Percentiles rank a stretch among this genome's conserved stretches.
Conservation (phyloP, 92 coral and sea anemone species). For the Parazoanthus swiftii region DNA sequence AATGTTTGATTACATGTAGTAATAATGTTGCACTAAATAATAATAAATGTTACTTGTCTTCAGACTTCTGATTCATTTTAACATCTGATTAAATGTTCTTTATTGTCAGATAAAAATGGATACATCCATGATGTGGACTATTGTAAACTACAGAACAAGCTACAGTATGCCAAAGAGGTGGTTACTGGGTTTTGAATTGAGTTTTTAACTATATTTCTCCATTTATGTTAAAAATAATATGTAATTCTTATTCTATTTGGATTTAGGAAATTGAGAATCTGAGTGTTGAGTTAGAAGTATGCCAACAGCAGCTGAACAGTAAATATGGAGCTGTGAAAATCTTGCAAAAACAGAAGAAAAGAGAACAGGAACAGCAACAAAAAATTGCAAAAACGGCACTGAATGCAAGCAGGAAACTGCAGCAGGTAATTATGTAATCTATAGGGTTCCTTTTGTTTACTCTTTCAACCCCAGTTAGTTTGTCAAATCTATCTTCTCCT, state of each 20-base stretch:
- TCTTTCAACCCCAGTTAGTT: background rate
- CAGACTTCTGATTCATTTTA: too few species aligned
- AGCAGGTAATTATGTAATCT: slow-evolving; percentile 53
- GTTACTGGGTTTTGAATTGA: background rate
- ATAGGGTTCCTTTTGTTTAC: background rate
- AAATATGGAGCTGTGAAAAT: slow-evolving; percentile 79
- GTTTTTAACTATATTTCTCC: too few species aligned
- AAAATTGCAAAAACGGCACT: slow-evolving; percentile 74
- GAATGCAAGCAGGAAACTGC: slow-evolving; percentile 78
- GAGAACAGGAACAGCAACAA: slow-evolving; percentile 75
- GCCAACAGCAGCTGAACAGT: slow-evolving; percentile 75
- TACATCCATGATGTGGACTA: slow-evolving; percentile 68
- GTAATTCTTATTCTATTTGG: background rate
- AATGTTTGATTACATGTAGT: too few species aligned
- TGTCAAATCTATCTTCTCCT: too few species aligned
- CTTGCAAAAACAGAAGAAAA: slow-evolving; percentile 64
- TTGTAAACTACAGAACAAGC: slow-evolving; percentile 62
- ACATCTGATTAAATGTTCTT: background rate
- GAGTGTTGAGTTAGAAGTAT: slow-evolving; percentile 66
- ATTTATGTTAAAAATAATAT: background rate
- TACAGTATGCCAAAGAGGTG: slow-evolving; percentile 80
- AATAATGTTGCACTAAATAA: too few species aligned
- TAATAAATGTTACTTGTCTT: too few species aligned
- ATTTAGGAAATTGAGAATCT: slow-evolving; percentile 74
- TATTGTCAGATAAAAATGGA: slow-evolving; percentile 45